Conservation (phyloP, 2,113 vertebrate genomes). For the Sus scrofa region T2T-Sscrofa CM000812.6:104046001-104046500, state of each 20-base stretch:
- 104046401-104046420: background rate
- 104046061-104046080: background rate
- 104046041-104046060: background rate
- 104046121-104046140: background rate
- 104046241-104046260: background rate
- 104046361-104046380: slow-evolving; percentile 8
- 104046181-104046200: background rate
- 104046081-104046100: background rate
- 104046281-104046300: background rate
- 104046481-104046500: background rate
- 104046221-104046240: background rate
- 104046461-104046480: background rate
- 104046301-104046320: background rate
- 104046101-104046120: background rate
- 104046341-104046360: background rate
- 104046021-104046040: background rate
- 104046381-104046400: background rate
- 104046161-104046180: background rate
- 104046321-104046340: background rate
- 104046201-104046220: background rate
- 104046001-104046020: background rate
- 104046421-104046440: background rate
- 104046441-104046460: background rate
- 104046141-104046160: background rate
- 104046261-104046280: background rate